Base-by-base conservation (phyloP, 2,797 vertebrate genomes). In the Hydrolagus colliei region DNA sequence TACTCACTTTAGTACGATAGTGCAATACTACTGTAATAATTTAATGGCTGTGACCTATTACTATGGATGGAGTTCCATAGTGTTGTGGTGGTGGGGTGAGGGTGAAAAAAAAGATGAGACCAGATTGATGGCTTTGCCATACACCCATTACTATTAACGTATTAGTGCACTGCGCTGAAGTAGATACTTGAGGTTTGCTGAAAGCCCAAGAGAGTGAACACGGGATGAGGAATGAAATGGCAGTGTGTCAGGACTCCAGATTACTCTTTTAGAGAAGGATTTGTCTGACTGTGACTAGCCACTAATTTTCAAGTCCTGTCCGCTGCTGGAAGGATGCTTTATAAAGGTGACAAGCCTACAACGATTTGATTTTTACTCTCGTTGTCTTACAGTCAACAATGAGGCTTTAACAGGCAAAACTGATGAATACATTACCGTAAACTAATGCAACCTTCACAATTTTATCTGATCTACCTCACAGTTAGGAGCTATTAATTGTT, bases 371-470 rank as follows among this genome's bases (percentile, higher is more conserved):
- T 79, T 79, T 35, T 27, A 13, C n/a, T 22, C 59, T 79, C 20
- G 41, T 79, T 79, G 59, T 79, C 76, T 22, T 61, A 12, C 61
- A 77, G 35, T 52, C 41, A 77, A 20, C 52, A n/a, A n/a, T 52
- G 5, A 20, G 16, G 9, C 62, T 67, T 86, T 76, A 86, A 87
- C 65, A 77, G 86, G 35, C 86, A n/a, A 82, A 80, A 62, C 41
- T 73, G 20, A 63, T 67, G 67, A 88, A 79, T 27, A 9, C 59
- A 87, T 87, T 88, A 88, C 41, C 72, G 87, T 77, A 68, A 52
- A 80, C 41, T 71, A 73, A 84, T 86, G 79, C 74, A 76, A 41
- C 77, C 78, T 84, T 75, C 12, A 85, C 61, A 71, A 72, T 85
- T 67, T 79, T 59, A 76, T 75, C 61, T 86, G 86, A 86, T 72